Evolutionary conservation across 2,113 vertebrate genomes (phyloP), one percentile per base, ranked within the genome.

Genomic region (Mobula hypostoma): DNA sequence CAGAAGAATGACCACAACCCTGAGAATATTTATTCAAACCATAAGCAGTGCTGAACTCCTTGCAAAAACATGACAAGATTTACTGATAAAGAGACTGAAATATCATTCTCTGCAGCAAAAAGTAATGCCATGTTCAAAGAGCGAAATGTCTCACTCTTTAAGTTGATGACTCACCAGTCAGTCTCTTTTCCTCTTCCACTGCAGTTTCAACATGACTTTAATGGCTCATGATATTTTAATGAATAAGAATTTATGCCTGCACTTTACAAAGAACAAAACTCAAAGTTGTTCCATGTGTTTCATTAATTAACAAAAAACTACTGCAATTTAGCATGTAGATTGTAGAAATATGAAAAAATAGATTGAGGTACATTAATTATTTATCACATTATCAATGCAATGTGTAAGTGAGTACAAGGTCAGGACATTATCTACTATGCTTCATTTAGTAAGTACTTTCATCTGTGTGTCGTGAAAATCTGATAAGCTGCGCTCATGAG

Each of bases 151-250:
- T 90, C 85, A 90, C 66, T 90, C 85, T 66, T 88, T 66, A 66
- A 12, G 15, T 29, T 12, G 61, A 66, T 90, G 85, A 90, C 58
- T 88, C 85, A 88, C 58, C 63, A 32, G 5, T 32, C 61, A 90
- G 14, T 90, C 61, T 19, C 29, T 68, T 68, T 88, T 90, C 85
- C 61, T 90, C 29, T n/a, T 90, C 14, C 85, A 66, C 58, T 17
- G 85, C 11, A 68, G 85, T 90, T 90, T 68, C 85, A 88, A 32
- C n/a, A 66, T 90, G 85, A 66, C 61, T 90, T 90, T 90, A 66
- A 66, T 36, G 85, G 61, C 66, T 90, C 61, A 32, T 32, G 48
- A 27, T 66, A 32, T 87, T 61, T 29, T 87, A 14, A 61, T 87
- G 48, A 29, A 87, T 56, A n/a, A 29, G 8, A 9, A 27, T 61